Evolutionary conservation across 2,797 vertebrate species (phyloP), one percentile per base, ranked within the genome.

Genomic region (Falco cherrug): DNA sequence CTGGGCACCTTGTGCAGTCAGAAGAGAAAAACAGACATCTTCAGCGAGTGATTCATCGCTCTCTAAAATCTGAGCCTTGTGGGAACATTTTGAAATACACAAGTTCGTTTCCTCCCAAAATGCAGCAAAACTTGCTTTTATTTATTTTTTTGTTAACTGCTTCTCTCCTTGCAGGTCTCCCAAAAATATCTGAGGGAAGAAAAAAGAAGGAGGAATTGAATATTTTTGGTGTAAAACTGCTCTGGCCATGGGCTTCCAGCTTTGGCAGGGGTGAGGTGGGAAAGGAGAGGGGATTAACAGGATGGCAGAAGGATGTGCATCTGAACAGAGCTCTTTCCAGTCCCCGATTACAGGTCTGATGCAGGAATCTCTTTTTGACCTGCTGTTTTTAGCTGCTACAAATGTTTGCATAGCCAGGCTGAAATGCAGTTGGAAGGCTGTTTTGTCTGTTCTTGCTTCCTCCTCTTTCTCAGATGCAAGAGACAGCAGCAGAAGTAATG

Each of bases 51-150:
- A 93, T 85, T 95, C 82, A 87, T 77, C 21, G 0, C 31, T 9
- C 57, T 88, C 48, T 89, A 39, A 89, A 94, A 82, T 83, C 94
- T 56, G 68, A 95, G 73, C 31, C 71, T 77, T 63, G 48, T 88
- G 60, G 73, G 95, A 95, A 67, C 2, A 5, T 48, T 86, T 78
- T 5, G 7, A 87, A 94, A 93, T 33, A 77, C 60, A 11, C 22
- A 5, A 64, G 56, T 64, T 83, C 28, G 21, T 80, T 93, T 91
- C 73, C 57, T 94, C 65, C 13, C 28, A 21, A 91, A 95, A 94
- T 57, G 64, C 56, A 83, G 56, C 19, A 77, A 90, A 94, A 70
- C 16, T 74, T 57, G 48, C 6, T 76, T 73, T 69, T 69, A 47
- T 89, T 91, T 80, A 5, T 67, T 41, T 50, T 29, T 43, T 48